Evolutionary conservation across 2,113 vertebrate species (phyloP), one percentile per base, ranked within the genome.

Genomic region (Saguinus midas): DNA sequence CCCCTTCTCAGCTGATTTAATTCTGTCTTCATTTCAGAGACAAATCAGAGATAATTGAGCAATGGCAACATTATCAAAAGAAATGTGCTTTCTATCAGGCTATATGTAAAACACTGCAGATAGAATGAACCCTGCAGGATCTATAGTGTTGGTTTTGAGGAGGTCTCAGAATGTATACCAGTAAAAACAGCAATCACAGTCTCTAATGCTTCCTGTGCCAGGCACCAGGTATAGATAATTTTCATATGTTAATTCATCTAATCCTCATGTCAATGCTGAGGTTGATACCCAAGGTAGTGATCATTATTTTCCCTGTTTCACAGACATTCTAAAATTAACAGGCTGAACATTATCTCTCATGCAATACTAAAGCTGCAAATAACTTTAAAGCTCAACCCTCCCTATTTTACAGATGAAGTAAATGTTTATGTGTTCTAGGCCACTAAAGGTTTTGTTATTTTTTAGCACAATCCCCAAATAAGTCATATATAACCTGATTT

Each of bases 391-490:
- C 70, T 79, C 52, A 88, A 40, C 23, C 17, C 40, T 86, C 35
- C 45, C 29, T 18, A 9, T 64, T 93, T 91, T 75, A 79, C 23
- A 84, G 55, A 55, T 57, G 29, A 75, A 93, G n/a, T 48, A 86
- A 83, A 81, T 50, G 48, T 58, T 87, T 43, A 68, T 40, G 32
- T 35, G 1, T 64, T 66, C 73, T 50, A 25, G 29, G 91, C 32
- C 21, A 86, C 40, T 29, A 66, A 91, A 90, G 72, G 6, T 76
- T 92, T 70, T 86, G 29, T 66, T 95, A 87, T 72, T 96, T 95
- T 84, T 50, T 21, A 87, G 21, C 40, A 76, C 32, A 64, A 1
- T 95, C 91, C 37, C 61, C 40, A 90, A 83, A 87, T 72, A 87
- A 87, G 70, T 82, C 61, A 78, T 61, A n/a, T 48, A 40, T 29